Percentiles rank a stretch among this genome's conserved stretches.
Conservation (phyloP, 2,113 vertebrate genomes). For the Gadus chalcogrammus region DNA sequence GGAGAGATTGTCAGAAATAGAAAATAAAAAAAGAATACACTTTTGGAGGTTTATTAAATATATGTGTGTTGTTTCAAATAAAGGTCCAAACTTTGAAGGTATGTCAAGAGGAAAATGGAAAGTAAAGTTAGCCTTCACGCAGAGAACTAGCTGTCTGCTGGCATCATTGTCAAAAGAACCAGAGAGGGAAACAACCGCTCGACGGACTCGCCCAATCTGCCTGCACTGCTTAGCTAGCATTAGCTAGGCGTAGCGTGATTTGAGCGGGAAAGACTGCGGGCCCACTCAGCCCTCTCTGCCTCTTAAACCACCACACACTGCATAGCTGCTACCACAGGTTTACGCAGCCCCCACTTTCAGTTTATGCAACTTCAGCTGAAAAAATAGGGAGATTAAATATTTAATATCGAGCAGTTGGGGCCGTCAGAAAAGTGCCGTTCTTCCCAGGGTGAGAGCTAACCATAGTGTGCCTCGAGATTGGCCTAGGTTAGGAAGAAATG, state of each 20-base stretch:
- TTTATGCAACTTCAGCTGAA: conserved; percentile 67
- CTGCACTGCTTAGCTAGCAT: conserved; percentile 49
- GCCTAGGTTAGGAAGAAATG: not conserved
- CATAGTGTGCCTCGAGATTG: not conserved
- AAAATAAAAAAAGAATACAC: no score
- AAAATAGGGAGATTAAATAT: conserved; percentile 57
- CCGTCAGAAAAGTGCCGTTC: conserved; percentile 36
- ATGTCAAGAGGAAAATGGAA: conserved; percentile 44
- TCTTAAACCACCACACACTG: conserved; percentile 47
- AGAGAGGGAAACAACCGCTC: conserved; percentile 4
- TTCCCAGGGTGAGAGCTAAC: conserved; percentile 9
- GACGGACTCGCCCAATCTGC: conserved; percentile 54
- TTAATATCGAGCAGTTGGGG: conserved; percentile 48
- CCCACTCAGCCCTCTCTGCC: conserved; percentile 46
- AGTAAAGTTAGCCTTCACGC: conserved; percentile 54
- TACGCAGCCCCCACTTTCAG: conserved; percentile 35
- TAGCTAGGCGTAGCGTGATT: conserved; percentile 51
- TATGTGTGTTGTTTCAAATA: conserved; percentile 46
- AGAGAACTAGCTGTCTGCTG: conserved; percentile 59
- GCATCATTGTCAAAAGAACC: conserved; percentile 58
- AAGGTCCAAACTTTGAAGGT: conserved; percentile 58
- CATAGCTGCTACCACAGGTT: conserved; percentile 38
- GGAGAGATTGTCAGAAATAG: no score
- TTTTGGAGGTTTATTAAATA: not conserved
- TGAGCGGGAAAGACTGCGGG: conserved; percentile 52